Conservation (phyloP, 2,888 invertebrate genomes). For the Rhagonycha lutea region DNA sequence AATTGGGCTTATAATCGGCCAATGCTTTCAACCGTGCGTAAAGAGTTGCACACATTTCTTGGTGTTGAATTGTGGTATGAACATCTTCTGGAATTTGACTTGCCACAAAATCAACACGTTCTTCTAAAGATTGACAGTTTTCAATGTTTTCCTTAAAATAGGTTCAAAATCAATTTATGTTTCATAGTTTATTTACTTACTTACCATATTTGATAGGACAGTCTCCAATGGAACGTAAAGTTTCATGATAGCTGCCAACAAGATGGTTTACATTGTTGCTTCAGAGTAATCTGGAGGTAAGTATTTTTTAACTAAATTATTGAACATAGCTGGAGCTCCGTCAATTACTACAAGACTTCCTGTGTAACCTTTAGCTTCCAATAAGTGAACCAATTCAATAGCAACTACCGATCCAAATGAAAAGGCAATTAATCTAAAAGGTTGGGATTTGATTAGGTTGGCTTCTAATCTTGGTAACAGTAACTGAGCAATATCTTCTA, state of each 20-base stretch:
- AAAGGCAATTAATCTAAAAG: slow-evolving; percentile 82
- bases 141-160: background rate
- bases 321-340: slow-evolving; percentile 65
- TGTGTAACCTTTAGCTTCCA: slow-evolving; percentile 69
- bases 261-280: slow-evolving; percentile 57
- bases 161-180: background rate
- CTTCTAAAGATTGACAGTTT: background rate
- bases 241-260: slow-evolving; percentile 59
- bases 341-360: slow-evolving; percentile 77
- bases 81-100: background rate
- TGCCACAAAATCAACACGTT: background rate
- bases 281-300: slow-evolving; percentile 50
- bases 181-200: background rate
- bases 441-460: slow-evolving; percentile 39
- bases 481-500: slow-evolving; percentile 59
- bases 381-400: slow-evolving; percentile 72
- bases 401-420: slow-evolving; percentile 84
- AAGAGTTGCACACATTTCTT: slow-evolving; percentile 51
- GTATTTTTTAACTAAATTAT: background rate
- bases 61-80: slow-evolving; percentile 47
- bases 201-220: background rate
- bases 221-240: slow-evolving; percentile 34
- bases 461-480: slow-evolving; percentile 54
- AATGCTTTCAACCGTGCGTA: slow-evolving; percentile 63
- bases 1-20: slow-evolving; percentile 55